Evolutionary conservation across 2,888 invertebrate genomes (phyloP).

Genomic region (Xylocampa areola): DNA sequence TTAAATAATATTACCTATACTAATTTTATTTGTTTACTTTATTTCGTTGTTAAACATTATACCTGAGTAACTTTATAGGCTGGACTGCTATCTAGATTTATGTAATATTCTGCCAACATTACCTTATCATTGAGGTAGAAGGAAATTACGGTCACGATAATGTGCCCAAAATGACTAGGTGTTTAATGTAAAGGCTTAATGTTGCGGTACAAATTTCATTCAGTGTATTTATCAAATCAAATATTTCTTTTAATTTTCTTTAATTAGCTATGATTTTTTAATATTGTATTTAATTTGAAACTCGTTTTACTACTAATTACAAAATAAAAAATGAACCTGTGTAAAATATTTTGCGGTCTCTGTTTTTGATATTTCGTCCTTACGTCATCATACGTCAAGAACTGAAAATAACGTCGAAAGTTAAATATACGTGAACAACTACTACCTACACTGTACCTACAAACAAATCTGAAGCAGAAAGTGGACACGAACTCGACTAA

Average conservation of each 20-base stretch:
- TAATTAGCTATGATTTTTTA: no score
- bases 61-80: conserved; percentile 13
- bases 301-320: no score
- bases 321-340: no score
- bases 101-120: conserved; percentile 27
- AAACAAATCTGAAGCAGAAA: conserved; percentile 16
- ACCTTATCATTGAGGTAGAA: conserved; percentile 32
- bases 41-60: conserved; percentile 18
- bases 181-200: conserved; percentile 12
- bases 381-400: no score
- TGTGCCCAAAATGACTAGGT: conserved; percentile 23
- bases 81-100: conserved; percentile 30
- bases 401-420: background rate
- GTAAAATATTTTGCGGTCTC: no score
- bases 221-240: conserved; percentile 4
- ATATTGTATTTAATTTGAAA: no score
- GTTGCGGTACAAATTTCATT: conserved; percentile 1
- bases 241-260: background rate
- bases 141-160: conserved; percentile 35
- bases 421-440: conserved; percentile 17
- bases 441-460: conserved; percentile 13
- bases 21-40: conserved; percentile 28
- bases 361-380: no score
- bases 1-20: conserved; percentile 20
- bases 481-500: conserved; percentile 10